Conservation (phyloP, 2,888 invertebrate species). For the Sminthurides aquaticus region DNA sequence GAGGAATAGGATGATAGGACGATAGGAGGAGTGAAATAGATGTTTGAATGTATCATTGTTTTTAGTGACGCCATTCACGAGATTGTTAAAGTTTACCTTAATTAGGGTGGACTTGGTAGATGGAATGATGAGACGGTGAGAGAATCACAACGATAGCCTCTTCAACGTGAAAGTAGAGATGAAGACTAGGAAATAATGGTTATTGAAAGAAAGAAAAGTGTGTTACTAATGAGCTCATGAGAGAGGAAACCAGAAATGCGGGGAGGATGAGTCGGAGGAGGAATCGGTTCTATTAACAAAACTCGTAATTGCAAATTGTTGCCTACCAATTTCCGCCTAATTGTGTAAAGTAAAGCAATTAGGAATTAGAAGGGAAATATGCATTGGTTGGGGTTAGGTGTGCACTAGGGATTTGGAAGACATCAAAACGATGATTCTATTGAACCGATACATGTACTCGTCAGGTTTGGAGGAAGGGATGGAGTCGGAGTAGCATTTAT, state of each 20-base stretch:
- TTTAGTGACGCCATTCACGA: background rate
- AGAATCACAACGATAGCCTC: too few species aligned
- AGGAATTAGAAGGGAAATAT: background rate
- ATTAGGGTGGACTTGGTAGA: background rate
- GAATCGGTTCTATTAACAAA: background rate
- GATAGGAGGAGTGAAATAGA: background rate
- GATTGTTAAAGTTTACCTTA: background rate
- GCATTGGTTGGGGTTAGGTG: background rate
- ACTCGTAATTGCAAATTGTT: background rate
- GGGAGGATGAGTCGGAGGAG: too few species aligned
- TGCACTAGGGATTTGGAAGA: background rate
- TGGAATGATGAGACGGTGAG: background rate
- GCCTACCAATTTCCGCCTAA: background rate
- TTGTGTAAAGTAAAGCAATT: background rate
- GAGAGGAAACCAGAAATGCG: too few species aligned
- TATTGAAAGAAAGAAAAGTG: background rate
- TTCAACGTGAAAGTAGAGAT: background rate
- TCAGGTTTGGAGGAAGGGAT: too few species aligned
- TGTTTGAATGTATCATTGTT: background rate
- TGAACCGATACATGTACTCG: too few species aligned
- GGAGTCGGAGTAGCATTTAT: too few species aligned
- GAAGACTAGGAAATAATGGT: background rate
- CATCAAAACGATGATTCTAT: background rate
- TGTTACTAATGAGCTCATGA: background rate
- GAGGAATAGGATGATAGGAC: background rate